These are phyloP conservation scores for Gandaritis pyraliata DNA, from an alignment of 2,888 invertebrate genomes.

Conservation along the genomic window DNA sequence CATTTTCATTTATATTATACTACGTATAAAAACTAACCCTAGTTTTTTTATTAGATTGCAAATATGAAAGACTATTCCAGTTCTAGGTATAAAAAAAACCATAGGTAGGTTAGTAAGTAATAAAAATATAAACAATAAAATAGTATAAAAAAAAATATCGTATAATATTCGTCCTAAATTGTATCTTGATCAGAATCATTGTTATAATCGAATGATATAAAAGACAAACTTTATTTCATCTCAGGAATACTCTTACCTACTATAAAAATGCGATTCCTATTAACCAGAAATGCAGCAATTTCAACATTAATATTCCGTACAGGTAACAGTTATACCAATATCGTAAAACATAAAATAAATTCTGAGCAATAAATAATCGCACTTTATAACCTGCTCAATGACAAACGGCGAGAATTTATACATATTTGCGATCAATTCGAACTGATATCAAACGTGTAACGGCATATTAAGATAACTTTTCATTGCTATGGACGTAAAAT, in stretches of 20 bases:
- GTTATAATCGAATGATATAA: too few species aligned
- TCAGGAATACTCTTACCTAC: too few species aligned
- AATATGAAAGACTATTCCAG: too few species aligned
- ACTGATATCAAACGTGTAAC: slow-evolving; percentile 27
- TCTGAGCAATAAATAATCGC: slow-evolving; percentile 50
- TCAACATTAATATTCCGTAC: slow-evolving; percentile 35
- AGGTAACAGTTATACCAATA: slow-evolving; percentile 47
- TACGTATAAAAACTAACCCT: too few species aligned
- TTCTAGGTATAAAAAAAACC: too few species aligned
- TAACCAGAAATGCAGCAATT: background rate
- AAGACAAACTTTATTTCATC: too few species aligned
- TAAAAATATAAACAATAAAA: too few species aligned
- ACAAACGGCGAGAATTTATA: slow-evolving; percentile 50
- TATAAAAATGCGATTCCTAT: background rate
- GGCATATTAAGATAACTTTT: slow-evolving; percentile 26
- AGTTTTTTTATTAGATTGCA: too few species aligned
- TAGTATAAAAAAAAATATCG: background rate
- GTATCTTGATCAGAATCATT: too few species aligned
- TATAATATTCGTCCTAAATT: too few species aligned
- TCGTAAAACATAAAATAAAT: slow-evolving; percentile 46
- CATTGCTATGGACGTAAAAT: slow-evolving; percentile 7
- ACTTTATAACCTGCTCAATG: slow-evolving; percentile 52
- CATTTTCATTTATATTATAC: too few species aligned
- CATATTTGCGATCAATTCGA: slow-evolving; percentile 44
- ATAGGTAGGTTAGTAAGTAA: too few species aligned